These are phyloP conservation scores for Montipora foliosa DNA, from an alignment of 64 coral and sea anemone genomes.

Conservation along the genomic window DNA sequence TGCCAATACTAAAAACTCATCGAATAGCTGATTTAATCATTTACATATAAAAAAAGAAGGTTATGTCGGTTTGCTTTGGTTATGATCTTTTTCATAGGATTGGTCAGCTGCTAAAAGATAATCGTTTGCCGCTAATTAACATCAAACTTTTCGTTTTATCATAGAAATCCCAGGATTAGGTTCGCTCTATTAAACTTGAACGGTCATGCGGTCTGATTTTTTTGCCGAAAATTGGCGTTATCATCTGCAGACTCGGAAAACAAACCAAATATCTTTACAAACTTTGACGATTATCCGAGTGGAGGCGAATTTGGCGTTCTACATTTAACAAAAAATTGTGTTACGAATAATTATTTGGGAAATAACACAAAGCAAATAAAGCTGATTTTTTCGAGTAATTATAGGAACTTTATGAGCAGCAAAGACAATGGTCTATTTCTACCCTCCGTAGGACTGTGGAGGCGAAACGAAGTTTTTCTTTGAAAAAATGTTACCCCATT, in stretches of 20 bases:
- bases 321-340: not conserved
- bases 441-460: not conserved
- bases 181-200: too few species aligned
- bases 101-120: not conserved
- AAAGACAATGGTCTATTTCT: not conserved
- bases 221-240: too few species aligned
- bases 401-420: not conserved
- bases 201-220: too few species aligned
- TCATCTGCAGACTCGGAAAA: too few species aligned
- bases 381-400: not conserved
- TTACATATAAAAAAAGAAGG: not conserved
- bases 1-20: not conserved
- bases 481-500: not conserved
- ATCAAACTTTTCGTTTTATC: not conserved
- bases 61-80: too few species aligned
- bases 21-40: not conserved
- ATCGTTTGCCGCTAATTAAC: not conserved
- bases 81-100: not conserved
- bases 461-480: not conserved
- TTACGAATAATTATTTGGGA: slow-evolving; percentile 18
- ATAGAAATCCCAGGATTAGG: too few species aligned
- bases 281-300: not conserved
- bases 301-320: not conserved
- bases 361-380: slow-evolving; percentile 20
- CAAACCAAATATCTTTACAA: not conserved